A percentile compares a stretch with the other conserved stretches of the same genome.
Evolutionary conservation across 2,888 invertebrate species (phyloP).

Genomic region (Biston stratarius): DNA sequence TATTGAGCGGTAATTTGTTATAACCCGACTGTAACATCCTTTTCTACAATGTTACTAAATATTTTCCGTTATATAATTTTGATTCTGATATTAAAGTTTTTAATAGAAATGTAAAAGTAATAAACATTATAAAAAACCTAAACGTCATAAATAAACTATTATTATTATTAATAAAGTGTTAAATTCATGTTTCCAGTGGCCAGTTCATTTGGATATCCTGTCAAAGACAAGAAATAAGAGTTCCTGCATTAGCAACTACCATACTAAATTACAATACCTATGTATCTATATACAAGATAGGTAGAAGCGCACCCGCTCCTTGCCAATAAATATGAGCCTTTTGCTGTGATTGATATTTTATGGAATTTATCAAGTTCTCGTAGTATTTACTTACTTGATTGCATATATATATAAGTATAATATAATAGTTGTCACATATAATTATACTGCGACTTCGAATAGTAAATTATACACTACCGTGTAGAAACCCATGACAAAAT

Average conservation of each 20-base stretch:
- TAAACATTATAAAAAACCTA: too few species aligned
- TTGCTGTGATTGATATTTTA: constrained; percentile 13
- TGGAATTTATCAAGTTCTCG: background rate
- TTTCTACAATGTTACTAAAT: too few species aligned
- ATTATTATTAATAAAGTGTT: too few species aligned
- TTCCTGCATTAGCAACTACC: background rate
- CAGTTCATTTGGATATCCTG: constrained; percentile 84
- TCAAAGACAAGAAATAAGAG: constrained; percentile 57
- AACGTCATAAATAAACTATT: too few species aligned
- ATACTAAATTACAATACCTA: background rate
- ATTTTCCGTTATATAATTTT: too few species aligned
- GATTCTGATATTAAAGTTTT: too few species aligned
- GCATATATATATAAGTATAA: too few species aligned
- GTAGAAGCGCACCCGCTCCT: background rate
- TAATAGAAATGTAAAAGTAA: too few species aligned
- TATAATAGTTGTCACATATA: background rate
- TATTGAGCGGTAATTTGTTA: too few species aligned
- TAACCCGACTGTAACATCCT: too few species aligned
- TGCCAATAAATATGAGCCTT: constrained; percentile 5
- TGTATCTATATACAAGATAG: background rate
- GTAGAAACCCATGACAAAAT: background rate
- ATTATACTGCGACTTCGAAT: background rate
- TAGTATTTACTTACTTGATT: background rate
- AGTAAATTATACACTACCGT: background rate
- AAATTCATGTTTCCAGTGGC: constrained; percentile 77